Percentiles rank a stretch among this genome's conserved stretches.
Evolutionary conservation across 2,113 vertebrate genomes (phyloP).

Genomic region (Galbula dea): DNA sequence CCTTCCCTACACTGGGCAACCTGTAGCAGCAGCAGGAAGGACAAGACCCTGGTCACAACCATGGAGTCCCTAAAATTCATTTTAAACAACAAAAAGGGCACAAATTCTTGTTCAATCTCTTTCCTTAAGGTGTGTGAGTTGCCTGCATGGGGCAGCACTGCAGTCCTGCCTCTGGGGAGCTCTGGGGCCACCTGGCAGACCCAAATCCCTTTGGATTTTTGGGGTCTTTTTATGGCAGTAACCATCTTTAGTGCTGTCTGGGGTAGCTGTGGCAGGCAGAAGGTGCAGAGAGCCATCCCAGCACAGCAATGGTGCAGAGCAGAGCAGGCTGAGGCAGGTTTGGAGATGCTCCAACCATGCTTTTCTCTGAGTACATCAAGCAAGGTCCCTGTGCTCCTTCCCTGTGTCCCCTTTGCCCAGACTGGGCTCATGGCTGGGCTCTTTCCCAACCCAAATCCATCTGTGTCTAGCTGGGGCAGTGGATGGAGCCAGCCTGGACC

Average conservation of each 20-base stretch:
- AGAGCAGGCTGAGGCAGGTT: accelerated
- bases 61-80: background rate
- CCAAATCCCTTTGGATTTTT: background rate
- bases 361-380: accelerated
- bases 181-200: background rate
- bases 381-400: accelerated
- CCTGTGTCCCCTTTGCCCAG: background rate
- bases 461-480: accelerated
- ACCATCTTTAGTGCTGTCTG: accelerated
- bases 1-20: background rate
- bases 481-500: background rate
- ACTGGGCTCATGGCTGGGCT: background rate
- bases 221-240: background rate
- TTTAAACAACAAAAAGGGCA: background rate
- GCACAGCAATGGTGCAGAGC: accelerated
- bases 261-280: background rate
- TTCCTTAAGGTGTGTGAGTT: accelerated
- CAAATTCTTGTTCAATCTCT: background rate
- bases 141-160: background rate
- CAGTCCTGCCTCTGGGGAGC: accelerated
- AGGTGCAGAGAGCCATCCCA: background rate
- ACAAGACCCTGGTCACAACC: accelerated
- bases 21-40: background rate
- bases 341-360: background rate
- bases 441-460: background rate